Evolutionary conservation across 2,797 vertebrate species (phyloP).

Genomic region (Characodon lateralis): DNA sequence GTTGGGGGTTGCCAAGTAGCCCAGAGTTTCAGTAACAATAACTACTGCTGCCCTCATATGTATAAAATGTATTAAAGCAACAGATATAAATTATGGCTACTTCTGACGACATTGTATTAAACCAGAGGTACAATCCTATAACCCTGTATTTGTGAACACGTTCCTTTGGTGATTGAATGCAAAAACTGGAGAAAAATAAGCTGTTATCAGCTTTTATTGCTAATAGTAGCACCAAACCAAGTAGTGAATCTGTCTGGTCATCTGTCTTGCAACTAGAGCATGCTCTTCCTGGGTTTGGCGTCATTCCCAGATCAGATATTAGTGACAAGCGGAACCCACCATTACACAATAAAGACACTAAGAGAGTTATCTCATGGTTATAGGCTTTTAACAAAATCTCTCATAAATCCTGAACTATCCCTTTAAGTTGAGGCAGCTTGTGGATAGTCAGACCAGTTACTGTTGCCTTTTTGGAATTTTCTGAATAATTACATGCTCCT

Average conservation of each 20-base stretch:
- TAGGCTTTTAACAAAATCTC: neutral
- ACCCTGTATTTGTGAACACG: neutral
- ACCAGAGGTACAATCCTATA: neutral
- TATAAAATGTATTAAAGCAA: too few relatives aligned
- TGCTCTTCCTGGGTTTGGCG: neutral
- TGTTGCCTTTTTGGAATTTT: constrained; percentile 5
- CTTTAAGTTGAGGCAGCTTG: neutral
- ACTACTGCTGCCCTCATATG: too few relatives aligned
- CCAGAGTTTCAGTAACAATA: too few relatives aligned
- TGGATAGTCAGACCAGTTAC: neutral
- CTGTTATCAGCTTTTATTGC: neutral
- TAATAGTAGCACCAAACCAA: neutral
- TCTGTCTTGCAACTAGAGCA: neutral
- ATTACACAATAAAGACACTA: neutral
- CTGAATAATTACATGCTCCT: constrained; percentile 11
- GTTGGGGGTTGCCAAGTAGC: too few relatives aligned
- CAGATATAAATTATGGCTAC: neutral
- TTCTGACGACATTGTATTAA: neutral
- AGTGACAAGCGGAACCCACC: neutral
- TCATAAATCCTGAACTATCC: neutral
- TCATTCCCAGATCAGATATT: neutral
- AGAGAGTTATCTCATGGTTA: neutral
- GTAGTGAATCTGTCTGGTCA: neutral
- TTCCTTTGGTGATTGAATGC: neutral
- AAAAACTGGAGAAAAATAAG: neutral